phyloP scores from a whole-genome alignment of 2,797 vertebrate species.

The Antennarius maculatus region DNA sequence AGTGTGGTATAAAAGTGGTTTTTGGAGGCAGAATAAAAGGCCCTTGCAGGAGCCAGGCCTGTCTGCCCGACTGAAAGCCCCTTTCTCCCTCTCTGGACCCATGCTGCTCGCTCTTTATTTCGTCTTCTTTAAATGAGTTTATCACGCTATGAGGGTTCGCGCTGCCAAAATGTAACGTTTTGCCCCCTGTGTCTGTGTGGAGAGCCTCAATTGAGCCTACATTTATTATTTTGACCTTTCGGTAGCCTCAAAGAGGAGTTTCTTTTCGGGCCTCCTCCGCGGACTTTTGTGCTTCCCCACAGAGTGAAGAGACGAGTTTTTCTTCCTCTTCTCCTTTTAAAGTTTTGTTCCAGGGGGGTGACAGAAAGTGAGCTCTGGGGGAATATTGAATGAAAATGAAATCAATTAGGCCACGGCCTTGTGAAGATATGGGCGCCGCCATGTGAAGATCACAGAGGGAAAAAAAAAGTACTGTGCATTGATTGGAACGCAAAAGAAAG shows the following conservation, averaged over 20 bases:
- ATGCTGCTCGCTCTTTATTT: constrained; percentile 84
- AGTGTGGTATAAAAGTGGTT: constrained; percentile 17
- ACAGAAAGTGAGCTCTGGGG: constrained; percentile 79
- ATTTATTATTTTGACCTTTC: constrained; percentile 95
- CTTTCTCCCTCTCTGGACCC: constrained; percentile 78
- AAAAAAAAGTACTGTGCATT: constrained; percentile 65
- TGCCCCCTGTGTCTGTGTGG: constrained; percentile 81
- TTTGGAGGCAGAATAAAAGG: constrained; percentile 56
- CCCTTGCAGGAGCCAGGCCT: constrained; percentile 78
- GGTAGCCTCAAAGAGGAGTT: constrained; percentile 82
- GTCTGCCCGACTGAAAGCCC: constrained; percentile 81
- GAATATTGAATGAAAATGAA: constrained; percentile 86
- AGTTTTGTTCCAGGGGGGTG: constrained; percentile 80
- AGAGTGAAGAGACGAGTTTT: constrained; percentile 75
- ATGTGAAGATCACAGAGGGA: constrained; percentile 77
- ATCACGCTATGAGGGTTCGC: constrained; percentile 86
- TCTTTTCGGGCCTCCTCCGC: constrained; percentile 72
- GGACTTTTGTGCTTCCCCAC: constrained; percentile 81
- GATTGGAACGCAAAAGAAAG: constrained; percentile 71
- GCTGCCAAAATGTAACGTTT: constrained; percentile 87
- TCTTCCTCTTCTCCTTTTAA: constrained; percentile 60
- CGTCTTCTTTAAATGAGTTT: constrained; percentile 86
- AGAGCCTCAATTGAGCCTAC: constrained; percentile 89
- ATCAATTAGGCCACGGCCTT: constrained; percentile 88
- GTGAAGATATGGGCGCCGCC: constrained; percentile 72